These are phyloP conservation scores for Sesia apiformis DNA, from an alignment of 2,888 invertebrate genomes.

Conservation along the genomic window DNA sequence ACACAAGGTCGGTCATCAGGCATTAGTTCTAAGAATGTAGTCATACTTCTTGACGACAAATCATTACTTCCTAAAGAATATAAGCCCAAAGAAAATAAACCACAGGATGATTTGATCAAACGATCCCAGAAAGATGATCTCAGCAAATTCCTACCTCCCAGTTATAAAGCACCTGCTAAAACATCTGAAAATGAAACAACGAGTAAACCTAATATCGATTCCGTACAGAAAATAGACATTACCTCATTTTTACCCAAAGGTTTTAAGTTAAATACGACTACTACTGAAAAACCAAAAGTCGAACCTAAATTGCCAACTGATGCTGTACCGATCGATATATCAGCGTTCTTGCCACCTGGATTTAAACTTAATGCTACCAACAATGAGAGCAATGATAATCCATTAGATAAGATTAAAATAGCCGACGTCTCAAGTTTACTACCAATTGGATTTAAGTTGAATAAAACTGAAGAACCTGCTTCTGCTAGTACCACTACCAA, in stretches of 20 bases:
- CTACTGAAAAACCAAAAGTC: constrained; percentile 36
- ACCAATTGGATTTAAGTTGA: constrained; percentile 71
- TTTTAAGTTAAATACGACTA: constrained; percentile 60
- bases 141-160: constrained; percentile 78
- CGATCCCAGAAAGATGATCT: constrained; percentile 73
- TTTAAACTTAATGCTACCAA: constrained; percentile 56
- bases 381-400: constrained; percentile 18
- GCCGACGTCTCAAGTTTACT: constrained; percentile 32
- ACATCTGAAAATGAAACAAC: constrained; percentile 29
- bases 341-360: constrained; percentile 78
- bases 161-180: constrained; percentile 71
- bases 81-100: constrained; percentile 52
- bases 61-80: constrained; percentile 73
- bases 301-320: constrained; percentile 29
- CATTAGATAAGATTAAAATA: constrained; percentile 37
- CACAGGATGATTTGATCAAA: constrained; percentile 51
- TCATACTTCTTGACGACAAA: constrained; percentile 70
- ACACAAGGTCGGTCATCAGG: constrained; percentile 69
- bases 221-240: constrained; percentile 58
- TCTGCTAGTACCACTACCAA: constrained; percentile 43
- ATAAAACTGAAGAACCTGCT: constrained; percentile 25
- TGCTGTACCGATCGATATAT: constrained; percentile 61
- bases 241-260: constrained; percentile 77
- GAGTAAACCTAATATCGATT: constrained; percentile 37
- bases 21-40: constrained; percentile 73